Percentiles rank a stretch among this genome's conserved stretches.
Evolutionary conservation across 2,888 invertebrate genomes (phyloP).

Genomic region (Aphodius granarius): DNA sequence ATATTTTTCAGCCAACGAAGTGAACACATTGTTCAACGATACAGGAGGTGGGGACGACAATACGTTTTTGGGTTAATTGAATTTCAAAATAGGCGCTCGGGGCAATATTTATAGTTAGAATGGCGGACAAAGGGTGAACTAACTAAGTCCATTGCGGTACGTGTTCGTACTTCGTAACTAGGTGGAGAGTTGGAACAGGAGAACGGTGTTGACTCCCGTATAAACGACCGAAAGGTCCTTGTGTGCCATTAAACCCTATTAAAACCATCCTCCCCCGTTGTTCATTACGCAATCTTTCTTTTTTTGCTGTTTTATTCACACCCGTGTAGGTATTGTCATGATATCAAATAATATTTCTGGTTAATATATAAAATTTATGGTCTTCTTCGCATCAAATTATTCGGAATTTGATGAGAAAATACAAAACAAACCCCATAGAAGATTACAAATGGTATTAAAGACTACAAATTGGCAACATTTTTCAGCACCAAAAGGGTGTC

Average conservation of each 20-base stretch:
- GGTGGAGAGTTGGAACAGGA: not conserved
- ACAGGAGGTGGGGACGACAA: not conserved
- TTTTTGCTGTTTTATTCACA: too few species aligned
- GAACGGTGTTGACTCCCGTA: not conserved
- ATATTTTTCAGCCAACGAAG: not conserved
- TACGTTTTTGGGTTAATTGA: not conserved
- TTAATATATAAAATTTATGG: too few species aligned
- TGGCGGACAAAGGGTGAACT: not conserved
- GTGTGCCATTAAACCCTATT: not conserved
- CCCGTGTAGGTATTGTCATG: too few species aligned
- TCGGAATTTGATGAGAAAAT: too few species aligned
- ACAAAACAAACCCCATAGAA: too few species aligned
- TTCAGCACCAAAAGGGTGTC: too few species aligned
- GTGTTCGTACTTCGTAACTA: not conserved
- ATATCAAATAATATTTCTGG: too few species aligned
- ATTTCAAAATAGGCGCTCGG: not conserved
- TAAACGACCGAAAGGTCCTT: not conserved
- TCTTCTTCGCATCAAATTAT: too few species aligned
- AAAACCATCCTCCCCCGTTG: not conserved
- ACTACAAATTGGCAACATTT: too few species aligned
- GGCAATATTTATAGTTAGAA: not conserved
- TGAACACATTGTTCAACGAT: not conserved
- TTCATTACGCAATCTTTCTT: too few species aligned
- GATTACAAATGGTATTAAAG: too few species aligned
- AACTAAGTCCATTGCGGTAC: not conserved